Conservation (phyloP, 1,140 invertebrate species). For the Cotesia chilonis region DNA sequence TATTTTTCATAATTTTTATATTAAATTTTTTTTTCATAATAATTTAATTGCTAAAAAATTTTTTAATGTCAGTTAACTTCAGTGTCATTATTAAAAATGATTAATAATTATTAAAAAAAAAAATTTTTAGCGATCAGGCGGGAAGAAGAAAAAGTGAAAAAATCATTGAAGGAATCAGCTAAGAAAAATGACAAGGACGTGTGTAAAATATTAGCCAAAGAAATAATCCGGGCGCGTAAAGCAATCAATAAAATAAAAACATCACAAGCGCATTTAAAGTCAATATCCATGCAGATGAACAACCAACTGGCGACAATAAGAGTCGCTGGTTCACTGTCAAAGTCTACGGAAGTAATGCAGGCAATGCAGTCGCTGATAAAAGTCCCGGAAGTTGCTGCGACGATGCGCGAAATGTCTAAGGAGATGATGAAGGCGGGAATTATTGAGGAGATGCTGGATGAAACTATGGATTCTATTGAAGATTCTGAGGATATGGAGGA, state of each 20-base stretch:
- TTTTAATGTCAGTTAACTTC: no score
- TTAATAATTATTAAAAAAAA: no score
- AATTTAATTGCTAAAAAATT: no score
- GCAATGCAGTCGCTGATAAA: constrained; percentile 92
- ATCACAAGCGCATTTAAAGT: constrained; percentile 97
- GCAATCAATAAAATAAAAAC: constrained; percentile 91
- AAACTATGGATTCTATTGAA: constrained; percentile 92
- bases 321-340: constrained; percentile 89
- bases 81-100: no score
- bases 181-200: constrained; percentile 96
- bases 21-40: no score
- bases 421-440: constrained; percentile 99
- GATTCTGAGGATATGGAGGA: constrained; percentile 92
- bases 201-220: constrained; percentile 94
- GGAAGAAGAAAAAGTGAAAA: constrained; percentile 97
- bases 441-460: constrained; percentile 99
- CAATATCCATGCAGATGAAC: constrained; percentile 97
- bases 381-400: constrained; percentile 91
- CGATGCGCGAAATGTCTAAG: constrained; percentile 97
- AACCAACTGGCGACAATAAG: constrained; percentile 93
- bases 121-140: constrained; percentile 81
- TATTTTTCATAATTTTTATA: no score
- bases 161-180: constrained; percentile 93
- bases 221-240: constrained; percentile 90
- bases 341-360: constrained; percentile 97